Evolutionary conservation across 1,140 invertebrate genomes (phyloP).

Genomic region (Atta texana): DNA sequence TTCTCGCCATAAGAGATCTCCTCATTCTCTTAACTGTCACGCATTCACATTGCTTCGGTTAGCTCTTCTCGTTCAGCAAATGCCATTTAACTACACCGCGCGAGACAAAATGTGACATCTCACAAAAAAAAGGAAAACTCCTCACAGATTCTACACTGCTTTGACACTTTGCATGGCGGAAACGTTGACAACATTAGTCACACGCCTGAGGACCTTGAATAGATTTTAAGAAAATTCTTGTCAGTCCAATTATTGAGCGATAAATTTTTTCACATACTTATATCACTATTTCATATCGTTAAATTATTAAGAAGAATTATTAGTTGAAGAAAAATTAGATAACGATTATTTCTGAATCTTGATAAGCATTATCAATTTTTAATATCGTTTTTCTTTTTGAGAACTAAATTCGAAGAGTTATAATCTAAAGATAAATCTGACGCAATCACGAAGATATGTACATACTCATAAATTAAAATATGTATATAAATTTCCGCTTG

Average conservation of each 20-base stretch:
- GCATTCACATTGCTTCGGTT: background rate
- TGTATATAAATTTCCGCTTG: too few species aligned
- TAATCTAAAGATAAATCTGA: background rate
- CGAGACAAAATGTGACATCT: background rate
- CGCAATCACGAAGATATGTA: background rate
- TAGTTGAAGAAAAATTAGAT: background rate
- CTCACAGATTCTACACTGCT: conserved; percentile 4
- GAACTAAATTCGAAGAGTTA: background rate
- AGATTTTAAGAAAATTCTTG: background rate
- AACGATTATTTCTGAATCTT: background rate
- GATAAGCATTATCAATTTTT: background rate
- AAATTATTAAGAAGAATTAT: conserved; percentile 10
- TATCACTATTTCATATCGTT: background rate
- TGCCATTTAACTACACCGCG: conserved; percentile 34
- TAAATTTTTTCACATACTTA: background rate
- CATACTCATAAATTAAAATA: too few species aligned
- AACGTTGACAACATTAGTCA: background rate
- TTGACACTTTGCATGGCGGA: background rate
- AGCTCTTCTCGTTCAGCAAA: conserved; percentile 1
- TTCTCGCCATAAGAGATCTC: conserved; percentile 17
- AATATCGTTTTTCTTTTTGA: background rate
- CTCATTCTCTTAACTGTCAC: background rate
- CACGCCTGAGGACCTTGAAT: background rate
- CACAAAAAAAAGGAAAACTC: conserved; percentile 2
- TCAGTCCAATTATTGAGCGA: background rate